Percentiles rank a stretch among this genome's conserved stretches.
Evolutionary conservation across 2,113 vertebrate species (phyloP).

Genomic region (Halichoeres trimaculatus): DNA sequence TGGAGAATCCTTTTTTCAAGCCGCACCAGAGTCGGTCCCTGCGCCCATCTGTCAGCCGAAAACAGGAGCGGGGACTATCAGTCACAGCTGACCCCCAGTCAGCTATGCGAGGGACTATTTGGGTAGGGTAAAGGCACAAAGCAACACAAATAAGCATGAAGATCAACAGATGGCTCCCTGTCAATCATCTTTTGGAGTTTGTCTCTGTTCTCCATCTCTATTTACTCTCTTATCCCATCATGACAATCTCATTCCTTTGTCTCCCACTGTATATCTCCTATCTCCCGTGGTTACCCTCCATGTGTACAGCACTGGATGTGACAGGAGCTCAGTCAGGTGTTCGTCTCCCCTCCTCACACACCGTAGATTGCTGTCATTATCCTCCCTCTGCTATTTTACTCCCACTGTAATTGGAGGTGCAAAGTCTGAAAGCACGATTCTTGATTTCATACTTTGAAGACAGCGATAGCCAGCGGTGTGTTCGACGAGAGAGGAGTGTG

Average conservation of each 20-base stretch:
- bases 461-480: constrained; percentile 35
- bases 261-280: background rate
- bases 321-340: constrained; percentile 47
- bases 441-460: constrained; percentile 68
- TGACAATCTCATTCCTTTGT: constrained; percentile 18
- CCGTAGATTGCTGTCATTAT: constrained; percentile 65
- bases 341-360: constrained; percentile 31
- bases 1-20: constrained; percentile 77
- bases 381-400: constrained; percentile 61
- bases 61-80: constrained; percentile 69
- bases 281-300: background rate
- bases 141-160: constrained; percentile 74
- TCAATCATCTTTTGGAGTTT: constrained; percentile 49
- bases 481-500: constrained; percentile 13
- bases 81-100: constrained; percentile 79
- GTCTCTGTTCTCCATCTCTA: constrained; percentile 31
- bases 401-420: constrained; percentile 64
- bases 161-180: constrained; percentile 77
- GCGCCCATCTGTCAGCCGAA: constrained; percentile 75
- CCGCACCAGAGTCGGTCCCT: constrained; percentile 61
- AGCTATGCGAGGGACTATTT: constrained; percentile 37
- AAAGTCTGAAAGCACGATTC: constrained; percentile 61
- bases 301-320: constrained; percentile 34
- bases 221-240: constrained; percentile 25
- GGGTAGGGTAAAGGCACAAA: constrained; percentile 38